Evolutionary conservation across 2,888 invertebrate genomes (phyloP), one percentile per base, ranked within the genome.

Genomic region (Limenitis arthemis): DNA sequence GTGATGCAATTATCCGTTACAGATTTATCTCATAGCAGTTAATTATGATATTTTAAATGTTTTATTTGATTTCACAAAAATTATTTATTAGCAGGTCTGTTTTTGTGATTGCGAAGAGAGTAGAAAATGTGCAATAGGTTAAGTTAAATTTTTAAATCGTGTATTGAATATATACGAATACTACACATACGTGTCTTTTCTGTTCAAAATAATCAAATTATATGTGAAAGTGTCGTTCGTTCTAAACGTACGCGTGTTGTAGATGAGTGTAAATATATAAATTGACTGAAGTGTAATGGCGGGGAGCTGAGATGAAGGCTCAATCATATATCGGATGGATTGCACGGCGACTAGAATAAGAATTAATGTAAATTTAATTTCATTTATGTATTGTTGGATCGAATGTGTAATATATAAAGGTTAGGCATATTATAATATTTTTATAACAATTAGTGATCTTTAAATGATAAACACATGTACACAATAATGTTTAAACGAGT

Each of bases 331-430:
- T 50, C 53, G 42, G 39, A 44, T 48, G 50, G 42, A 48, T 31
- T 49, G 51, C 59, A 53, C 51, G 52, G 47, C 50, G 41, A 71
- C 64, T 73, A 79, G 69, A 58, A 57, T 78, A 77, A 77, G 73
- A 65, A 77, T 75, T 66, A 75, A 69, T 83, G 82, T 83, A 84
- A 79, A 83, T 77, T 78, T 68, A 67, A 77, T 76, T 75, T 74
- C 71, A 77, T 75, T 78, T 79, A 84, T 79, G 78, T 79, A 77
- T 78, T 83, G 82, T 83, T 83, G 79, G 72, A 74, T 73, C 68
- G 68, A 74, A 76, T 73, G 68, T 85, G 82, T 83, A 84, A 81
- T 81, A 84, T 85, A 84, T 80, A 65, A 67, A 63, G 53, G 58
- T 63, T 68, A 66, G 66, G 65, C 63, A 77, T 78, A 80, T 62